These are phyloP conservation scores for Ptilodon capucinus DNA, from an alignment of 2,888 invertebrate species.

Conservation along the genomic window DNA sequence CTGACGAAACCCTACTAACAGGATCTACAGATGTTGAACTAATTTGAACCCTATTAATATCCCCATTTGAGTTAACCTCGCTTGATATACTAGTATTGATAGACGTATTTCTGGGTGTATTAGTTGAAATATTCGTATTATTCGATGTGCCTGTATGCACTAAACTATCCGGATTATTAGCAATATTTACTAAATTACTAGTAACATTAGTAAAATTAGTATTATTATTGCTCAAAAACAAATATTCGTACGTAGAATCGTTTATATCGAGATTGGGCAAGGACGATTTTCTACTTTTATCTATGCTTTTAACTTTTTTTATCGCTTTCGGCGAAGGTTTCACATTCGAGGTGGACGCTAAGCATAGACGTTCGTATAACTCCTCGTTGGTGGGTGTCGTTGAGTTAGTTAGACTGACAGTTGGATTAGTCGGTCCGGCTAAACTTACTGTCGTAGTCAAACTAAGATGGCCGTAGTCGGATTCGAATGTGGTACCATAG, in stretches of 20 bases:
- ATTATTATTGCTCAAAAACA: conserved; percentile 57
- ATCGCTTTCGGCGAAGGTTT: conserved; percentile 50
- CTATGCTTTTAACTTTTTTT: conserved; percentile 46
- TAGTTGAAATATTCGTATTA: background rate
- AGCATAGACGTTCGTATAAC: conserved; percentile 64
- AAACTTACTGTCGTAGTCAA: conserved; percentile 68
- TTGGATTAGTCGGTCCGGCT: conserved; percentile 33
- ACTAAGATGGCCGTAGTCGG: conserved; percentile 72
- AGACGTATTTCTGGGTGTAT: too few species aligned
- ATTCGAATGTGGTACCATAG: conserved; percentile 65
- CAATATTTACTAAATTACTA: background rate
- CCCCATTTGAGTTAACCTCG: conserved; percentile 31
- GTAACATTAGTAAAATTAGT: conserved; percentile 1
- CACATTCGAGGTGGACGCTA: conserved; percentile 64
- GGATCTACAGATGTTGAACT: conserved; percentile 12
- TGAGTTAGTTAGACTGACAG: too few species aligned
- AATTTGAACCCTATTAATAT: conserved; percentile 11
- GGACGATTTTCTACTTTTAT: conserved; percentile 63
- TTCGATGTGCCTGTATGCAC: too few species aligned
- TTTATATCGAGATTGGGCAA: conserved; percentile 63
- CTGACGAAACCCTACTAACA: conserved; percentile 21
- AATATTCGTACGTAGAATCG: conserved; percentile 66
- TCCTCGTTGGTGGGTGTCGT: conserved; percentile 39
- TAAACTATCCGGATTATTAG: background rate
- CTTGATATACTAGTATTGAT: conserved; percentile 3